These are phyloP conservation scores for Urosaurus nigricauda DNA, from an alignment of 2,797 vertebrate species.

Conservation along the genomic window DNA sequence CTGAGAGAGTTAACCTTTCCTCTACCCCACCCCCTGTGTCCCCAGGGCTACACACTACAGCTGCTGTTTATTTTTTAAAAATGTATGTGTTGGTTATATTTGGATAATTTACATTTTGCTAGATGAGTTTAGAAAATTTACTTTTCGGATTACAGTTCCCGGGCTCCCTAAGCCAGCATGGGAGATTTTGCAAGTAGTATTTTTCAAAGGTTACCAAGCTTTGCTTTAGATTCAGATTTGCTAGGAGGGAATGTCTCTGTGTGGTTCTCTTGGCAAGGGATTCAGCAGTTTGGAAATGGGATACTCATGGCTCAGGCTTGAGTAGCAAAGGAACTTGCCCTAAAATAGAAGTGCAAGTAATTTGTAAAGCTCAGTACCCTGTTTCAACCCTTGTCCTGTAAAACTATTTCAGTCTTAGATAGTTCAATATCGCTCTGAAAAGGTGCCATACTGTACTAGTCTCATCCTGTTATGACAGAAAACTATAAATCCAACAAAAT, in stretches of 20 bases:
- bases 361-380: not conserved
- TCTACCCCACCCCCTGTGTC: no score
- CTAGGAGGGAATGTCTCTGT: not conserved
- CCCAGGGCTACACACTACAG: not conserved
- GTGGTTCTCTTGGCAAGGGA: not conserved
- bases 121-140: not conserved
- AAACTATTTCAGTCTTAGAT: not conserved
- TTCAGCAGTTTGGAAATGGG: slow-evolving; percentile 32
- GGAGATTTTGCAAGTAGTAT: not conserved
- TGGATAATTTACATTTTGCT: not conserved
- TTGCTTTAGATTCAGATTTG: not conserved
- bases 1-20: not conserved
- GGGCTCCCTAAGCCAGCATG: not conserved
- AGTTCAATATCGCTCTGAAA: not conserved
- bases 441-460: not conserved
- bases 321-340: not conserved
- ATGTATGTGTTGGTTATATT: no score
- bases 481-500: not conserved
- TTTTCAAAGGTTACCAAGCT: not conserved
- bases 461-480: not conserved
- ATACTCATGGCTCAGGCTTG: not conserved
- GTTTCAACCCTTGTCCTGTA: not conserved
- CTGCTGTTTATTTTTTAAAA: not conserved
- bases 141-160: not conserved
- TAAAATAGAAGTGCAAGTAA: slow-evolving; percentile 28